Evolutionary conservation across 2,113 vertebrate genomes (phyloP), one percentile per base, ranked within the genome.

Genomic region (Triplophysa rosa): DNA sequence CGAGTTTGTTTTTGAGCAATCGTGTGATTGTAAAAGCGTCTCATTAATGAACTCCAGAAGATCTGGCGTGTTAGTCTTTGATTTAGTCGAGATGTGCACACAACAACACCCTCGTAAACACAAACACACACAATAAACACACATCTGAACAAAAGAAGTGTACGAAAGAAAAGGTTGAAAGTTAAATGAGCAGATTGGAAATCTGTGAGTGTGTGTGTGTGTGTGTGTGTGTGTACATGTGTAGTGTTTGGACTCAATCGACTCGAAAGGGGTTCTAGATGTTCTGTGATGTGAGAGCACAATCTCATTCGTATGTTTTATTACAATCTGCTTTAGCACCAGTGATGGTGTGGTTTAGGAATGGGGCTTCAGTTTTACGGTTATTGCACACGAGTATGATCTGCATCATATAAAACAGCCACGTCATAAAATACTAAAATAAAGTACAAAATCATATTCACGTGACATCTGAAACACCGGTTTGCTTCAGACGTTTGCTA

Each of bases 11-110:
- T 72, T 23, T 40, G n/a, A 37, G 6, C 26, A 13, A 2, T 59
- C 3, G 69, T 58, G 52, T 59, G 69, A 23, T 40, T 59, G 12
- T 59, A 40, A 72, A 58, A 56, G 19, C 29, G 10, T 73, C 33
- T 61, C 70, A 61, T 59, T 42, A 73, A 73, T 73, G 70, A n/a
- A 6, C 33, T 73, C 5, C 54, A 42, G 70, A 73, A 73, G n/a
- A 73, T 42, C 12, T 59, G 56, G 33, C 13, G 1, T 59, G 52
- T 61, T 59, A 40, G 54, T 42, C 70, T 73, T 73, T 73, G 54
- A 61, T 42, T 72, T 10, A 42, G 52, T 21, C 54, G 16, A 33
- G 47, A 33, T 17, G 70, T 59, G 56, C 54, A 24, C 54, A 59
- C 54, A 37, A 72, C 54, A 72, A 72, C 54, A 72, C 17, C 52